Base-by-base conservation (phyloP, 2,888 invertebrate genomes). In the Macrosiphum euphorbiae region DNA sequence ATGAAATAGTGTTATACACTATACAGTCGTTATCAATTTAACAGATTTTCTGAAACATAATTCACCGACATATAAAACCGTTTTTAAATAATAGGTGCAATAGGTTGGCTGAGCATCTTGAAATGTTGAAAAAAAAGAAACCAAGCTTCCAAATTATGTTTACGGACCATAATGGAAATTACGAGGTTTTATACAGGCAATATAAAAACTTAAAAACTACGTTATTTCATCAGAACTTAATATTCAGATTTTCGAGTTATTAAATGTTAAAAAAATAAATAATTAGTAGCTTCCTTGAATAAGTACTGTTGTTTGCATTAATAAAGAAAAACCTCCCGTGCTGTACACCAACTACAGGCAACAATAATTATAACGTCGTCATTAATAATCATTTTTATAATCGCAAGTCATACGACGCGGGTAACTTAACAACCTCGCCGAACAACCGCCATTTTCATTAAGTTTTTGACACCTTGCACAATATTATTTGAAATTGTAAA, bases 321-420 rank as follows among this genome's bases (percentile, higher is more conserved):
- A 35, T n/a, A 78, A 78, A 35, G 0, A 35, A 67, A n/a, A 67
- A 67, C 13, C 16, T 13, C 16, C n/a, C n/a, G 16, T 16, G 35
- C 35, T 35, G 7, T 35, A 35, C 16, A 16, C 67, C 13, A 78
- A 78, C n/a, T n/a, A n/a, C 8, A 26, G 55, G 24, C 67, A n/a
- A 35, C 35, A 35, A 78, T 78, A 16, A 78, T 58, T 58, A 58
- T 35, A 78, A 78, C 16, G 78, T 35, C 78, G 5, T 78, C 20
- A 78, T 35, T 78, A 78, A 78, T 78, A 35, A 78, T 35, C 78
- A 78, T 78, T 78, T 78, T 35, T 78, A 78, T 78, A 78, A 78
- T 78, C 35, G 13, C n/a, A 0, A 35, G 67, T 55, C 26, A 58
- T 58, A 26, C 7, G 26, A 8, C 55, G 26, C 26, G 55, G 8